Percentiles rank a stretch among this genome's conserved stretches.
These are phyloP conservation scores for Chaetops frenatus DNA, from an alignment of 2,113 vertebrate genomes.

Conservation along the genomic window DNA sequence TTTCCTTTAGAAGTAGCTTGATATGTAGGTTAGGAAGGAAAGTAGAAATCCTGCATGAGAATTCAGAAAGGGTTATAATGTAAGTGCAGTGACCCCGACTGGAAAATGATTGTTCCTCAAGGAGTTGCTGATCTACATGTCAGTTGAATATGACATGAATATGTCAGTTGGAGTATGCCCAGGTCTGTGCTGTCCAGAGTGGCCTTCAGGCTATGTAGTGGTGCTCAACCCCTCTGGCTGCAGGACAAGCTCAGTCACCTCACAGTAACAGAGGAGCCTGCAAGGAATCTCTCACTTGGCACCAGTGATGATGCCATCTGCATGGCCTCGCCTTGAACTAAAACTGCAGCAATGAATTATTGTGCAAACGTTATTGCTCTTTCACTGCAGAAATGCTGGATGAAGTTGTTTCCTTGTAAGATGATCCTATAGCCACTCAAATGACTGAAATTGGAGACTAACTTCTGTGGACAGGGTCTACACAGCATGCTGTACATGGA, in stretches of 20 bases:
- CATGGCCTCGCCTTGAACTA: fast-evolving
- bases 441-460: neutral
- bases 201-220: neutral
- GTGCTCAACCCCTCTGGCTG: neutral
- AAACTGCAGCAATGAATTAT: neutral
- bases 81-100: neutral
- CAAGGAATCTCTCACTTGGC: neutral
- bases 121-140: neutral
- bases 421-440: neutral
- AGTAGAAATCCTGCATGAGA: neutral
- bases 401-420: neutral
- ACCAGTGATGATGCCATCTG: neutral
- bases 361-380: neutral
- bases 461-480: neutral
- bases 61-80: neutral
- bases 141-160: too few relatives aligned
- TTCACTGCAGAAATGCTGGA: neutral
- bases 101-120: neutral
- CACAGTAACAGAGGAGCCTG: neutral
- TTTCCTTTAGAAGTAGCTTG: neutral
- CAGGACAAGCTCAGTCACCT: neutral
- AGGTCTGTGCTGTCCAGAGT: neutral
- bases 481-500: fast-evolving
- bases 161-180: fast-evolving
- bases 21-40: neutral